A percentile compares a stretch with the other conserved stretches of the same genome.
These are phyloP conservation scores for Aplochiton taeniatus DNA, from an alignment of 2,797 vertebrate genomes.

Conservation along the genomic window DNA sequence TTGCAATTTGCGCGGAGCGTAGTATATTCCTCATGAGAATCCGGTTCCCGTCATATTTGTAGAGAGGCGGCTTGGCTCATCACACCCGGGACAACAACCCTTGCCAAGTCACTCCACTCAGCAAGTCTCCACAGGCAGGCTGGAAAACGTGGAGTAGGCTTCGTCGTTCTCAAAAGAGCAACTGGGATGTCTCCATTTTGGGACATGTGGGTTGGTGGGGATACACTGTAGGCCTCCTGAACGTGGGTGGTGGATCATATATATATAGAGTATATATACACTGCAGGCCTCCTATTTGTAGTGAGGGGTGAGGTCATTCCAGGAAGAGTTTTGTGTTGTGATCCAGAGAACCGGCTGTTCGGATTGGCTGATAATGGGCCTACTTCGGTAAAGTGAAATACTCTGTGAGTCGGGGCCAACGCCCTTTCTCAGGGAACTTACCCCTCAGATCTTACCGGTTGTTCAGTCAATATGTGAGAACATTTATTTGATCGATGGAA, in stretches of 20 bases:
- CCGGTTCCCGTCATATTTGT: not conserved
- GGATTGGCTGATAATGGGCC: conserved; percentile 48
- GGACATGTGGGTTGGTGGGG: conserved; percentile 36
- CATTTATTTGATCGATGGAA: too few species aligned
- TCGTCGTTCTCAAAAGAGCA: conserved; percentile 1
- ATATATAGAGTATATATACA: too few species aligned
- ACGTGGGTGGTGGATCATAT: too few species aligned
- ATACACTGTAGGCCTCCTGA: too few species aligned
- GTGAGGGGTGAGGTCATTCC: conserved; percentile 56
- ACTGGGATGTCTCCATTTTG: conserved; percentile 26
- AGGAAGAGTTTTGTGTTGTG: conserved; percentile 50
- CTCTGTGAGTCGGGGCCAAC: conserved; percentile 47
- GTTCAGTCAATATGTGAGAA: too few species aligned
- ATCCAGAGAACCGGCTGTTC: conserved; percentile 47
- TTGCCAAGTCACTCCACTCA: not conserved
- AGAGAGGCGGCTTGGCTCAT: not conserved
- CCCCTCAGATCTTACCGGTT: not conserved
- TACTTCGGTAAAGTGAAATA: conserved; percentile 31
- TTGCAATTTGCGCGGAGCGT: too few species aligned
- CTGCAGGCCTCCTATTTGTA: conserved; percentile 42
- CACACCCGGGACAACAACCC: conserved; percentile 8
- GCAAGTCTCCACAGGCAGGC: not conserved
- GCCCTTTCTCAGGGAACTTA: conserved; percentile 42
- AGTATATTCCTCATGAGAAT: too few species aligned
- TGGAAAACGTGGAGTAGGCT: not conserved